Evolutionary conservation across 2,113 vertebrate genomes (phyloP).

Genomic region (Meles meles): DNA sequence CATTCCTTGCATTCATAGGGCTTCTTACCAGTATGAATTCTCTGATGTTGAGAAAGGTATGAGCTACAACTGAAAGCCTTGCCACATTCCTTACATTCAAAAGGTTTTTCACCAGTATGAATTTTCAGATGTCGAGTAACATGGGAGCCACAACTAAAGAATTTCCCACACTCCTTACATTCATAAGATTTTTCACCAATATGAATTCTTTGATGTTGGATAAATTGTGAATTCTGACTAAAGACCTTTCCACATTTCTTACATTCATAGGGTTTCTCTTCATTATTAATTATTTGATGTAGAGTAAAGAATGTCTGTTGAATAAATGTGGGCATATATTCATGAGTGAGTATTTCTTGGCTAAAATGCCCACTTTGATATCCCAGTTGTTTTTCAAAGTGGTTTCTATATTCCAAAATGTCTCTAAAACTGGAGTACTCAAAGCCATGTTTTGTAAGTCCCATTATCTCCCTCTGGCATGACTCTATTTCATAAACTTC

Average conservation of each 20-base stretch:
- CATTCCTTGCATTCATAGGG: conserved; percentile 86
- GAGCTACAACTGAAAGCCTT: conserved; percentile 77
- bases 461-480: conserved; percentile 65
- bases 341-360: conserved; percentile 45
- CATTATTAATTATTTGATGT: conserved; percentile 65
- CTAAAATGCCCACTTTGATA: conserved; percentile 42
- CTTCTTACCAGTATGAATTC: conserved; percentile 73
- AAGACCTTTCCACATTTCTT: conserved; percentile 77
- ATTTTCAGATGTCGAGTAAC: conserved; percentile 81
- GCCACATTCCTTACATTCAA: conserved; percentile 76
- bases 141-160: conserved; percentile 84
- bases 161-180: conserved; percentile 86
- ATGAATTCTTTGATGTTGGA: conserved; percentile 84
- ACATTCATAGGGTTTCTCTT: conserved; percentile 74
- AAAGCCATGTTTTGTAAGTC: conserved; percentile 51
- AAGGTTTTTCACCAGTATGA: conserved; percentile 79
- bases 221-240: conserved; percentile 82
- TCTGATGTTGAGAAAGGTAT: conserved; percentile 72
- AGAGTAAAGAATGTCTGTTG: conserved; percentile 63
- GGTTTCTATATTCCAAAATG: conserved; percentile 51
- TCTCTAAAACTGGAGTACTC: conserved; percentile 56
- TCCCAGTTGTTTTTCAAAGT: conserved; percentile 40
- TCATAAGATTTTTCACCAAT: conserved; percentile 84
- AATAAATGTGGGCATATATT: conserved; percentile 56
- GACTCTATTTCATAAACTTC: conserved; percentile 74